Evolutionary conservation across 2,113 vertebrate species (phyloP).

Genomic region (Ctenomys sociabilis): DNA sequence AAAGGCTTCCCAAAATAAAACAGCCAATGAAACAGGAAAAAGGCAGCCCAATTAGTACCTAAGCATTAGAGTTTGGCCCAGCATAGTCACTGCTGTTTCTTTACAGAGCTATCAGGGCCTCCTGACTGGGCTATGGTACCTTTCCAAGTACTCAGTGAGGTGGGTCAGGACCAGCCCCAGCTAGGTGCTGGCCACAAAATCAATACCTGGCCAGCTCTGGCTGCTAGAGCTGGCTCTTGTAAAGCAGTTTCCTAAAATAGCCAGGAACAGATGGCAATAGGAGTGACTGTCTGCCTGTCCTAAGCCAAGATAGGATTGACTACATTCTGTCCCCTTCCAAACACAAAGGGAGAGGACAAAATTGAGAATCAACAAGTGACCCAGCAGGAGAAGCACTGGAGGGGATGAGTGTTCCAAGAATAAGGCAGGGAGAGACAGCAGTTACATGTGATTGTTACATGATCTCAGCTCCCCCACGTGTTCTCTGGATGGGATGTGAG

Average conservation of each 20-base stretch:
- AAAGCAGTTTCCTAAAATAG: conserved; percentile 26
- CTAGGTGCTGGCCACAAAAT: background rate
- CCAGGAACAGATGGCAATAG: conserved; percentile 9
- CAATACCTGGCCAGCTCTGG: background rate
- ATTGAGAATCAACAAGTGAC: background rate
- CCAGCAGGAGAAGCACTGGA: background rate
- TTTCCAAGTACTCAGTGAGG: conserved; percentile 36
- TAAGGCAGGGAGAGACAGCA: background rate
- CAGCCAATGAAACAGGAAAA: background rate
- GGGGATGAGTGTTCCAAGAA: background rate
- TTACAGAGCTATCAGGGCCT: background rate
- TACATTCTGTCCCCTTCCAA: conserved; percentile 44
- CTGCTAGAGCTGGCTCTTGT: background rate
- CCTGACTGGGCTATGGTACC: background rate
- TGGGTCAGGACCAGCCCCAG: background rate
- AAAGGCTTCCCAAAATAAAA: conserved; percentile 29
- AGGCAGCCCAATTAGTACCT: background rate
- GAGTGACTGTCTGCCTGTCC: background rate
- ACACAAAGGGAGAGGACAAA: background rate
- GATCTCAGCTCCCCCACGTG: background rate
- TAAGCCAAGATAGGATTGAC: background rate
- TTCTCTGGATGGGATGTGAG: background rate
- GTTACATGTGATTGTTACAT: background rate
- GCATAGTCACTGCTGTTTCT: background rate
- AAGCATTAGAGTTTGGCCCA: background rate